Evolutionary conservation across 1,140 invertebrate genomes (phyloP), one percentile per base, ranked within the genome.

Genomic region (Aphis craccivora): DNA sequence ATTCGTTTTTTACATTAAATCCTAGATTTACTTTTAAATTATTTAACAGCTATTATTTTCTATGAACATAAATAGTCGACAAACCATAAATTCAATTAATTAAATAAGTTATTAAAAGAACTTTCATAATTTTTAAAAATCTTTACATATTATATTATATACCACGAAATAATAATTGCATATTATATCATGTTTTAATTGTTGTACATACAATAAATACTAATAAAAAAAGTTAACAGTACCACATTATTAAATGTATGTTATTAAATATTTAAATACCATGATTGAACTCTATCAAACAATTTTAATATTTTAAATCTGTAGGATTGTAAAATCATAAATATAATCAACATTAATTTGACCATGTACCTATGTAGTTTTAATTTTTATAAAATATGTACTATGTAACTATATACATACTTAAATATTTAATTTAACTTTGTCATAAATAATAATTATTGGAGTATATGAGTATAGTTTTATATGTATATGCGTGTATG

Each of bases 281-380:
- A 76, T 76, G 30, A n/a, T n/a, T 76, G 60, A 18, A 76, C 60
- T 76, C 14, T 20, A n/a, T 76, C 60, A 76, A 76, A 76, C 30
- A n/a, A n/a, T 76, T 76, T 76, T 76, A 76, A n/a, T 76, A 76
- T n/a, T 76, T 76, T 76, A 76, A 67, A 67, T n/a, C 30, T 67
- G 30, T 18, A 67, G 60, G 60, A n/a, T 67, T 67, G n/a, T 67
- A 18, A n/a, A n/a, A 76, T 76, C 30, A 76, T 76, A 76, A 76
- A 76, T n/a, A 76, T 35, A n/a, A 76, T 76, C 1, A 76, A 76
- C n/a, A 76, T 76, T 76, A n/a, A 76, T 76, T 76, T n/a, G n/a
- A 67, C 14, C 5, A 76, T 8, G 4, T 67, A 30, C 9, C 60
- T 67, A 30, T 30, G 2, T 11, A 14, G n/a, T 18, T 76, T n/a